Conservation (phyloP, 1,140 invertebrate species). For the Ips nitidus region DNA sequence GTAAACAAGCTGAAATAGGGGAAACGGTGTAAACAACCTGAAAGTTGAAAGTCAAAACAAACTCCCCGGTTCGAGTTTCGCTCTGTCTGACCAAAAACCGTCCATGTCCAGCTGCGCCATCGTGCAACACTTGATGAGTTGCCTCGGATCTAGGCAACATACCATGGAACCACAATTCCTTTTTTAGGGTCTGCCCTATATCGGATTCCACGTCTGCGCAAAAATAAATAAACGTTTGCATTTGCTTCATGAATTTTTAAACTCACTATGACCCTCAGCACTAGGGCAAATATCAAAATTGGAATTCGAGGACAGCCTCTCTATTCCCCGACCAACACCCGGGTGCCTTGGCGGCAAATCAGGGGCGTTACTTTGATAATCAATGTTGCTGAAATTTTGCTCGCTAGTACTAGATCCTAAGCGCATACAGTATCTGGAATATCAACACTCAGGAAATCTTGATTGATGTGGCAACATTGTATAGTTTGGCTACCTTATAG, state of each 20-base stretch:
- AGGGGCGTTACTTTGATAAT: slow-evolving; percentile 60
- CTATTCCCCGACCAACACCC: slow-evolving; percentile 47
- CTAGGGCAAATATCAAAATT: slow-evolving; percentile 62
- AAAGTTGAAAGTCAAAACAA: slow-evolving; percentile 97
- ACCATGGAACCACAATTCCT: slow-evolving; percentile 98
- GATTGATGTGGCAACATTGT: neutral
- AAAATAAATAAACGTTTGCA: slow-evolving; percentile 10
- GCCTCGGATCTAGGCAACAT: slow-evolving; percentile 89
- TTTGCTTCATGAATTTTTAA: neutral
- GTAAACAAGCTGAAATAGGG: neutral
- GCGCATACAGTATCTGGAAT: slow-evolving; percentile 55
- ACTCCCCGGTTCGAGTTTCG: slow-evolving; percentile 94
- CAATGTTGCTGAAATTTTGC: slow-evolving; percentile 44
- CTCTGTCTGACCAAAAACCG: slow-evolving; percentile 94
- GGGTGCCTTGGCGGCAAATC: slow-evolving; percentile 67
- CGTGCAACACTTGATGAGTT: slow-evolving; percentile 87
- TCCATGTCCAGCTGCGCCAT: slow-evolving; percentile 85
- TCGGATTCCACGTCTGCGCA: slow-evolving; percentile 54
- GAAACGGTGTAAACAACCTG: slow-evolving; percentile 62
- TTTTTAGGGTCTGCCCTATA: slow-evolving; percentile 70
- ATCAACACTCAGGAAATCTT: neutral
- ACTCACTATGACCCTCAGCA: slow-evolving; percentile 26
- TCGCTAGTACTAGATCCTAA: slow-evolving; percentile 41
- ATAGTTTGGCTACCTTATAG: slow-evolving; percentile 50
- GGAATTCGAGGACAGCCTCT: slow-evolving; percentile 58